Evolutionary conservation across 1,140 invertebrate species (phyloP), one percentile per base, ranked within the genome.

Genomic region (Plutomurus gul): DNA sequence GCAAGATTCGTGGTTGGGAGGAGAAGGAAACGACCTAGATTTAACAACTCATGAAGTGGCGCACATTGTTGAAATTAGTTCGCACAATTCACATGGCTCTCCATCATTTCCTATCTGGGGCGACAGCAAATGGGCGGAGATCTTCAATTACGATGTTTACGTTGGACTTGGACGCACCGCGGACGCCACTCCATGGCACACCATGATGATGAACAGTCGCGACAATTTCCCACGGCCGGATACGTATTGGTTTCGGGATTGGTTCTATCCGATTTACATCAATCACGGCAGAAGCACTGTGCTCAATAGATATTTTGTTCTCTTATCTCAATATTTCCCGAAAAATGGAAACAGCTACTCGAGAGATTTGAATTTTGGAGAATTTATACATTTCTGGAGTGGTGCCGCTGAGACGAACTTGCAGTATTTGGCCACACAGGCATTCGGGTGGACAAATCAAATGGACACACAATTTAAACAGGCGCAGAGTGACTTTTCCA

Each of bases 331-430:
- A 39, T n/a, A 82, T 74, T 80, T 75, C 46, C 72, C 80, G 1
- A 79, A 71, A 25, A 81, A 76, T 72, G 76, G 79, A 3, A 49
- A 78, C n/a, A 65, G 60, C 13, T 83, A 81, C 27, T 20, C 33
- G 4, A 25, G 82, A 22, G 30, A 65, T 16, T 77, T 83, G 51
- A 83, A 81, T 51, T 46, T 47, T 49, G 82, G 82, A 27, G 80
- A 84, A 78, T 80, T 82, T 78, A 47, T 84, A 27, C 82, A 84
- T 76, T 84, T 84, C 65, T 84, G 72, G 73, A 84, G 82, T 27
- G 82, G 82, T 27, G 81, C 81, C 0, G 81, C 78, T 3, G 33
- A 40, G 30, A 76, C 7, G 3, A 78, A 76, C 22, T 56, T 82
- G 18, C 76, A 78, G 27, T n/a, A 43, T 36, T 18, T 72, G 18